Percentiles rank a stretch among this genome's conserved stretches.
These are phyloP conservation scores for Anolis sagrei DNA, from an alignment of 2,113 vertebrate genomes.

Conservation along the genomic window DNA sequence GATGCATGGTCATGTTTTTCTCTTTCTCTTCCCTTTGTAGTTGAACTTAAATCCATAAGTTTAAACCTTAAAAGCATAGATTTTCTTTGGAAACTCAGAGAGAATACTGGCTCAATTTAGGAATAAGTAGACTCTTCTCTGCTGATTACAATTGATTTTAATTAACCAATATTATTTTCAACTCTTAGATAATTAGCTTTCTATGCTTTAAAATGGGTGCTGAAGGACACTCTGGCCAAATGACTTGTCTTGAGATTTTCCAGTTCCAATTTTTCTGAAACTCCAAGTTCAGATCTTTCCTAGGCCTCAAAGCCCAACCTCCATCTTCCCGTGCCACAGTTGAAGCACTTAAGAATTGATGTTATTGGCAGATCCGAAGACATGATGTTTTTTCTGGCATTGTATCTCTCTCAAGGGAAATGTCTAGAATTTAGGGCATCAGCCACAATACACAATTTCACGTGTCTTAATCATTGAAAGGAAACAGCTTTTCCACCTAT, in stretches of 20 bases:
- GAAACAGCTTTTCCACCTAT: constrained; percentile 47
- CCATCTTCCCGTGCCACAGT: neutral
- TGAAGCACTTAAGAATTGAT: constrained; percentile 4
- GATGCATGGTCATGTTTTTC: constrained; percentile 36
- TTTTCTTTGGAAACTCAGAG: constrained; percentile 47
- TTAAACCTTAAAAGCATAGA: constrained; percentile 40
- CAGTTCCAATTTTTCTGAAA: constrained; percentile 44
- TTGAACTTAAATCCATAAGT: constrained; percentile 60
- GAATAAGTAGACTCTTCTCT: constrained; percentile 45
- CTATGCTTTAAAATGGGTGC: constrained; percentile 11
- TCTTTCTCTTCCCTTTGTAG: neutral
- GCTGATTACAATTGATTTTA: constrained; percentile 30
- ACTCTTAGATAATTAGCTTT: constrained; percentile 36
- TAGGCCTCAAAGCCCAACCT: neutral
- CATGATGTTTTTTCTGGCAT: constrained; percentile 10
- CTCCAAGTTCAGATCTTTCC: constrained; percentile 23
- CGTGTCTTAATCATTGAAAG: constrained; percentile 54
- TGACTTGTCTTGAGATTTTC: constrained; percentile 42
- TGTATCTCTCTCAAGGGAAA: neutral
- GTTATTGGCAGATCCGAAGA: neutral
- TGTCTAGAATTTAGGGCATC: neutral
- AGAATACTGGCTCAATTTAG: constrained; percentile 47
- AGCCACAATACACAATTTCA: constrained; percentile 60
- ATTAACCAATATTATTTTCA: neutral
- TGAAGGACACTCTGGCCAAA: constrained; percentile 19